Percentiles rank a stretch among this genome's conserved stretches.
phyloP scores from a whole-genome alignment of 2,797 vertebrate species.

The Phaenicophaeus curvirostris region DNA sequence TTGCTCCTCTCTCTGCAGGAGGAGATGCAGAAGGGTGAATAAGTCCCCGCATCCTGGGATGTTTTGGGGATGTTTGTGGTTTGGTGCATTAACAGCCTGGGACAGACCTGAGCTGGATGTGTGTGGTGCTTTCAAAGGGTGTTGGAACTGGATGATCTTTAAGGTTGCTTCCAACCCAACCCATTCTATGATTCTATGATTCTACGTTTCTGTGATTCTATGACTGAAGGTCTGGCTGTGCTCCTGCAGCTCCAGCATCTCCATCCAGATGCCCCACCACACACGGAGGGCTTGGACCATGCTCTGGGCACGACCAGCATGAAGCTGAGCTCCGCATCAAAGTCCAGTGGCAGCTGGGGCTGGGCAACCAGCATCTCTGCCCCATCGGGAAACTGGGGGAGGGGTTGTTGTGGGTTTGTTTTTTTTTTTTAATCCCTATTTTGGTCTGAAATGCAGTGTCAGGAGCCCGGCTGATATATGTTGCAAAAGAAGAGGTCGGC shows the following conservation, averaged over 20 bases:
- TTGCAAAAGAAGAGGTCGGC: not conserved
- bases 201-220: too few relatives aligned
- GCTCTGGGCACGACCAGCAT: accelerated
- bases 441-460: not conserved
- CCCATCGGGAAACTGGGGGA: not conserved
- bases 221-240: not conserved
- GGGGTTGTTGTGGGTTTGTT: not conserved
- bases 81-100: accelerated
- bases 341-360: not conserved
- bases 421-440: not conserved
- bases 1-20: not conserved
- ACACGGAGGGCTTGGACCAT: accelerated
- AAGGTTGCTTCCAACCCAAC: too few relatives aligned
- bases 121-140: accelerated
- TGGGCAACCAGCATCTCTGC: not conserved
- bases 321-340: not conserved
- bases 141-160: too few relatives aligned
- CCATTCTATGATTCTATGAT: too few relatives aligned
- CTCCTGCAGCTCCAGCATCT: not conserved
- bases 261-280: accelerated
- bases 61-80: not conserved
- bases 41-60: not conserved
- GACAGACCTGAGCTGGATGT: not conserved
- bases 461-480: conserved; percentile 33
- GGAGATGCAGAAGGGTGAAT: not conserved